Evolutionary conservation across 92 coral and sea anemone species (phyloP).

Genomic region (Nematostella vectensis): DNA sequence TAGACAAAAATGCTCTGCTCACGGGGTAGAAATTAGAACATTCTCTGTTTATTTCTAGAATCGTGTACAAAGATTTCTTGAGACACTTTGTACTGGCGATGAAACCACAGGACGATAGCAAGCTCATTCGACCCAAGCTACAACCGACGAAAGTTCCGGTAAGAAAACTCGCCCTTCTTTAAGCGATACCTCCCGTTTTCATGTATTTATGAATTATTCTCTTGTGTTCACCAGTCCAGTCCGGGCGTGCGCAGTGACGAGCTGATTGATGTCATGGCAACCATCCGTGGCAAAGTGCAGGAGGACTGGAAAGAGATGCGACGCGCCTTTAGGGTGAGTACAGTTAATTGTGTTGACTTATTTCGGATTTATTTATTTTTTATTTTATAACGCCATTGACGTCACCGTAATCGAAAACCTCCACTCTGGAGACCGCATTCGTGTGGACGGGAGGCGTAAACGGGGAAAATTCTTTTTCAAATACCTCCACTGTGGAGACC

Average conservation of each 20-base stretch:
- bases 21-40: too few relatives aligned
- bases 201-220: too few relatives aligned
- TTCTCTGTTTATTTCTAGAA: conserved; percentile 36
- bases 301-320: conserved; percentile 96
- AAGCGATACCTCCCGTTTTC: not conserved
- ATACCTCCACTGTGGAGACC: too few relatives aligned
- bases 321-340: conserved; percentile 78
- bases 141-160: conserved; percentile 81
- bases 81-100: conserved; percentile 68
- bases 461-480: too few relatives aligned
- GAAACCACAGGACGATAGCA: conserved; percentile 40
- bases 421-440: too few relatives aligned
- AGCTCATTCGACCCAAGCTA: conserved; percentile 63
- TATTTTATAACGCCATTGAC: too few relatives aligned
- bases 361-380: not conserved
- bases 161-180: conserved; percentile 5
- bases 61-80: conserved; percentile 87
- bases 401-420: too few relatives aligned
- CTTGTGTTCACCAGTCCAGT: conserved; percentile 40
- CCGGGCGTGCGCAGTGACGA: conserved; percentile 80
- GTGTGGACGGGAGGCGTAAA: too few relatives aligned
- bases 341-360: not conserved
- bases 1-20: too few relatives aligned
- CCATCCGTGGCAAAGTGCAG: conserved; percentile 60
- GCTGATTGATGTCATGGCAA: conserved; percentile 70